Conservation (phyloP, 2,113 vertebrate genomes). For the Edolisoma coerulescens region DNA sequence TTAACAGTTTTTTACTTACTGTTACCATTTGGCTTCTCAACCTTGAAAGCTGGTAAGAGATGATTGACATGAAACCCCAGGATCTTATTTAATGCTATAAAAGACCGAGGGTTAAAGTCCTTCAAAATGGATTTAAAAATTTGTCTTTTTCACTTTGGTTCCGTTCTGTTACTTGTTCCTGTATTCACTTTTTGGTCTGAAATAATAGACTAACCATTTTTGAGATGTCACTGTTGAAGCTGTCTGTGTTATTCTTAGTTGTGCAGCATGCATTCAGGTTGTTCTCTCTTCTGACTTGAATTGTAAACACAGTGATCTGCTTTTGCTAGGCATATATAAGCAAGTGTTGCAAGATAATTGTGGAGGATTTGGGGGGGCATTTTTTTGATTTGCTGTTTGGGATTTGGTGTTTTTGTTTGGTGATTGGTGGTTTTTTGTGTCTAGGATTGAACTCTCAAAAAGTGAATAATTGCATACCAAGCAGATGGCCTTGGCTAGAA, state of each 20-base stretch:
- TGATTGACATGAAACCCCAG: neutral
- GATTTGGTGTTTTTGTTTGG: neutral
- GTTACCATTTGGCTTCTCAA: neutral
- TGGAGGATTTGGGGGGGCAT: rapidly evolving
- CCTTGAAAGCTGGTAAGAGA: neutral
- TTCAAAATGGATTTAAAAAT: neutral
- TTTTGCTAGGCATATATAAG: neutral
- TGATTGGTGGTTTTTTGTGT: neutral
- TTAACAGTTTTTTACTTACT: neutral
- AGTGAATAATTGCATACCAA: neutral
- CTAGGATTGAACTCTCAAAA: neutral
- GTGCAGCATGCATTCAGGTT: rapidly evolving
- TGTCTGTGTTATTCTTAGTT: neutral
- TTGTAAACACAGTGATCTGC: neutral
- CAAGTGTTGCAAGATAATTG: neutral
- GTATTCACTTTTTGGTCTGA: neutral
- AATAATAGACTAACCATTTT: neutral
- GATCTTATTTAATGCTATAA: neutral
- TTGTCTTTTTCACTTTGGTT: neutral
- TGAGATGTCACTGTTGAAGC: neutral
- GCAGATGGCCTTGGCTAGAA: neutral
- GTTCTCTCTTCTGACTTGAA: neutral
- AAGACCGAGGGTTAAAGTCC: neutral
- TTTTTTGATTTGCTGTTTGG: neutral
- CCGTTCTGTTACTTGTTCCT: neutral